phyloP scores from a whole-genome alignment of 2,113 vertebrate species.

The Trogon surrucura region DNA sequence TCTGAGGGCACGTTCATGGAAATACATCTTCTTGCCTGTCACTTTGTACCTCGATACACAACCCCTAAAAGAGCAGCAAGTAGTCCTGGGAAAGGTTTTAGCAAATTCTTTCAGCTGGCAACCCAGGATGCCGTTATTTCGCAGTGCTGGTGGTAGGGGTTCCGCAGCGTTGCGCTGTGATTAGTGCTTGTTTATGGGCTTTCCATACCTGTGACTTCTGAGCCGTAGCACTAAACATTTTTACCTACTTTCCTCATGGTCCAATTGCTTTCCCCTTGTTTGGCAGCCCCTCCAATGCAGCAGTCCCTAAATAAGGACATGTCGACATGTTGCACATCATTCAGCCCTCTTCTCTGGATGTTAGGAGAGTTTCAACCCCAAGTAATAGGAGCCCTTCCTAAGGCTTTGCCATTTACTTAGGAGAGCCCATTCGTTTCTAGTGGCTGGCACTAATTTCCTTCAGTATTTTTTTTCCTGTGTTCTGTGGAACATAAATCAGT shows the following conservation, averaged over 20 bases:
- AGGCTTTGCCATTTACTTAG: conserved; percentile 1
- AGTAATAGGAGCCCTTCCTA: conserved; percentile 6
- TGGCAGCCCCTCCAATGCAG: neutral
- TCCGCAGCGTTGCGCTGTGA: neutral
- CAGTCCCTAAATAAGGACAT: conserved; percentile 22
- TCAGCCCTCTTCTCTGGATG: neutral
- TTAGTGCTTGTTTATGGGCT: neutral
- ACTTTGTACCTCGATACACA: neutral
- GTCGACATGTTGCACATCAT: conserved; percentile 34
- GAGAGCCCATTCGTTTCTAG: conserved; percentile 15
- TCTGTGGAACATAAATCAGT: conserved; percentile 21
- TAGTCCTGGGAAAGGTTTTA: neutral
- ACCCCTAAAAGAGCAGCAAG: neutral
- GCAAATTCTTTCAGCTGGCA: neutral
- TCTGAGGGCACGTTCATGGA: neutral
- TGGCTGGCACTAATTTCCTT: conserved; percentile 25
- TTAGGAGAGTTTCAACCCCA: neutral
- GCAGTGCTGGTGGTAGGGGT: neutral
- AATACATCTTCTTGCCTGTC: neutral
- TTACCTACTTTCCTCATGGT: neutral
- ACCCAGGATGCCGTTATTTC: neutral
- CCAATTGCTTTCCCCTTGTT: neutral
- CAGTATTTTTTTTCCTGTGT: conserved; percentile 39
- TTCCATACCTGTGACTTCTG: neutral
- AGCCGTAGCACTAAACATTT: neutral